Conservation (phyloP, 2,888 invertebrate species). For the Alentia gelatinosa region DNA sequence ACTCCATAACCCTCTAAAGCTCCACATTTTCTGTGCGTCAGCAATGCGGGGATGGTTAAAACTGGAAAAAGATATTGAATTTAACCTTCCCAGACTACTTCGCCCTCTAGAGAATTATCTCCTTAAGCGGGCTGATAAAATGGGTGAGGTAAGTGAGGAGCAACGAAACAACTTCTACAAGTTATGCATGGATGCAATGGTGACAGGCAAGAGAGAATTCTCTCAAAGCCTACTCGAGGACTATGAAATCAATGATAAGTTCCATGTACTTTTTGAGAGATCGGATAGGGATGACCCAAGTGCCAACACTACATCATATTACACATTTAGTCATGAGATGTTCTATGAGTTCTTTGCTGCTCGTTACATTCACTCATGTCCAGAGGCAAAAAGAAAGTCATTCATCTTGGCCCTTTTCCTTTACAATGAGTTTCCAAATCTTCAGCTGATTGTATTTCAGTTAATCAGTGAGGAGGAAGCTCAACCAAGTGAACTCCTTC, state of each 20-base stretch:
- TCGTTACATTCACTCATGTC: not conserved
- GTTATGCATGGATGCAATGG: not conserved
- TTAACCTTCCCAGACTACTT: not conserved
- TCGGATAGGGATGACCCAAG: not conserved
- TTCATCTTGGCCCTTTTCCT: not conserved
- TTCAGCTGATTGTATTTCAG: not conserved
- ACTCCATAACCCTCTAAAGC: not conserved
- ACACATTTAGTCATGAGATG: not conserved
- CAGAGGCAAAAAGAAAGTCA: not conserved
- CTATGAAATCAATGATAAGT: not conserved
- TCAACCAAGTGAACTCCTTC: not conserved
- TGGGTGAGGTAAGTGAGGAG: not conserved
- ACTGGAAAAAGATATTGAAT: not conserved
- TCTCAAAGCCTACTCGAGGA: not conserved
- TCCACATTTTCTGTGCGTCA: not conserved
- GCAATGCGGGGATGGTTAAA: not conserved
- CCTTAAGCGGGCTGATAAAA: not conserved
- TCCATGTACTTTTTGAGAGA: not conserved
- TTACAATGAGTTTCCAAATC: not conserved
- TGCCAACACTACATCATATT: not conserved
- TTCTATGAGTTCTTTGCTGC: not conserved
- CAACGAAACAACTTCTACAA: not conserved
- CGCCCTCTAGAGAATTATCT: not conserved
- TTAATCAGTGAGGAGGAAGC: not conserved
- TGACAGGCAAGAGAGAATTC: not conserved